These are phyloP conservation scores for Ormyrus labotus DNA, from an alignment of 2,888 invertebrate species.

Conservation along the genomic window DNA sequence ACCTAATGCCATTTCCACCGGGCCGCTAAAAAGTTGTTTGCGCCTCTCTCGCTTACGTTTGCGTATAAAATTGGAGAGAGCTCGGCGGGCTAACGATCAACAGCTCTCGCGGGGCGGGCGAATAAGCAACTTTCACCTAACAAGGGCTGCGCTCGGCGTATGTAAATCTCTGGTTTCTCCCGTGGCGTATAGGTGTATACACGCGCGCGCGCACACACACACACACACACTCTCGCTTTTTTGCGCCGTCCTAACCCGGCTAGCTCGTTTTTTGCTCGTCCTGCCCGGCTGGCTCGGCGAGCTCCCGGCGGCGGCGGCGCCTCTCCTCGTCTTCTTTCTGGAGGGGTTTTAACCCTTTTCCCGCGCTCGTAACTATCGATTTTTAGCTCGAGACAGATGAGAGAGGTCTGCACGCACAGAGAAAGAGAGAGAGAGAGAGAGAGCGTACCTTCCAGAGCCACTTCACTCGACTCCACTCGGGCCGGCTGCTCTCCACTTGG, in stretches of 20 bases:
- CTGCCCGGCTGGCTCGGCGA: constrained; percentile 47
- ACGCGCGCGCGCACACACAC: background rate
- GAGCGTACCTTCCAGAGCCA: constrained; percentile 64
- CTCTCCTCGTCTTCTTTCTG: constrained; percentile 60
- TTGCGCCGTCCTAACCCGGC: constrained; percentile 52
- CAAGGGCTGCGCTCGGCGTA: constrained; percentile 65
- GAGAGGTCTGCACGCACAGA: constrained; percentile 23
- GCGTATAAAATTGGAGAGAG: constrained; percentile 37
- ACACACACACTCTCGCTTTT: constrained; percentile 10
- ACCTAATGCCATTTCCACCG: constrained; percentile 29
- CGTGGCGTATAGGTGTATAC: constrained; percentile 1
- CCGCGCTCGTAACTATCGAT: constrained; percentile 70
- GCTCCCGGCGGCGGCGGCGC: constrained; percentile 27
- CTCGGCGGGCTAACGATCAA: constrained; percentile 43
- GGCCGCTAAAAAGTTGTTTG: constrained; percentile 40
- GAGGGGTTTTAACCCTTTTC: constrained; percentile 74
- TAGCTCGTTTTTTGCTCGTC: constrained; percentile 61
- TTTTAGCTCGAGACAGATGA: constrained; percentile 71
- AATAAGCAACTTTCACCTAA: constrained; percentile 70
- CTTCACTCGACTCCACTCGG: constrained; percentile 70
- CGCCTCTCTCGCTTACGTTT: constrained; percentile 8
- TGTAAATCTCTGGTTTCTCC: constrained; percentile 61
- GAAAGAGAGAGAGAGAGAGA: background rate
- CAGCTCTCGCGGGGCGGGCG: constrained; percentile 60
- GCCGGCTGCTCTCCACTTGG: constrained; percentile 60